Evolutionary conservation across 1,140 invertebrate species (phyloP), one percentile per base, ranked within the genome.

Genomic region (Heterodera schachtii): DNA sequence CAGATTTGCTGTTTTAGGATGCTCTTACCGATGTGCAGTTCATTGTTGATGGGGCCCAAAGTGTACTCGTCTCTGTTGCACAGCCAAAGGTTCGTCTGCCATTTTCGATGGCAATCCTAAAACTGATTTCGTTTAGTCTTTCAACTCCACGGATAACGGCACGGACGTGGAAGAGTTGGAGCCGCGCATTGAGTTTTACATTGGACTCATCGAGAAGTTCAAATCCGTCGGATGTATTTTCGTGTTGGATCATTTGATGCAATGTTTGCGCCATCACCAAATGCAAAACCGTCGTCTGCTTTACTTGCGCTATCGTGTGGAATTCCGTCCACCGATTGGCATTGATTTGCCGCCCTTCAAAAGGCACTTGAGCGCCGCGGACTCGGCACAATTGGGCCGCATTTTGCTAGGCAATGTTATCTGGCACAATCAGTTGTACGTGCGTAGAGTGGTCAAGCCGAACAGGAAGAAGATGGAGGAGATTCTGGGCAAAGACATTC

Each of bases 161-260:
- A 64, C 31, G 46, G 77, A 70, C 6, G 49, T 69, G 52, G 77
- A 46, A 70, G 77, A 78, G 64, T 41, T 69, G 52, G 31, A 78
- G 66, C n/a, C 41, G 3, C 13, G 19, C 13, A 77, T 77, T n/a
- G 47, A 52, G 41, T 77, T 52, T 60, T 77, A 60, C 21, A n/a
- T 77, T 7, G 43, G 64, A 1, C 16, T 64, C n/a, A 19, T 41
- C 19, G 57, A 66, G 3, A n/a, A 77, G 13, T 64, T 57, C 57
- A 66, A 77, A 21, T 2, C 6, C 9, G 4, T 66, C 57, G 57
- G 57, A 64, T 66, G 21, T 19, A 41, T 44, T 11, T 64, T 46
- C 8, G 66, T 78, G 70, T 69, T 69, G 64, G 77, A 78, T 43
- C 77, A 44, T 46, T 78, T 78, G 21, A 21, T 78, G 77, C 9